Percentiles rank a stretch among this genome's conserved stretches.
Conservation (phyloP, 2,888 invertebrate species). For the Platycheirus albimanus region DNA sequence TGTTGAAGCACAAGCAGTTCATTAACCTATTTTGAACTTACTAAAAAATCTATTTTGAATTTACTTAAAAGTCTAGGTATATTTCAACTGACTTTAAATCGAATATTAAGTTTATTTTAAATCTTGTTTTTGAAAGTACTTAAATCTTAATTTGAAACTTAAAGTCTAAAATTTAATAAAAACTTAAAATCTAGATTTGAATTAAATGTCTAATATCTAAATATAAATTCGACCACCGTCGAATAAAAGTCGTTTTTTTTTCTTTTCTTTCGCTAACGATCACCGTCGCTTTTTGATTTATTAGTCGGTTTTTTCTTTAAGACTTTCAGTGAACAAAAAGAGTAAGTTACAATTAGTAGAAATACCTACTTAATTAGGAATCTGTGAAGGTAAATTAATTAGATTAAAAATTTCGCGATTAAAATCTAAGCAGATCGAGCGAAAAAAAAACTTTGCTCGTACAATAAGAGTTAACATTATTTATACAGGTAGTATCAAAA, state of each 20-base stretch:
- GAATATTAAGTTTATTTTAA: background rate
- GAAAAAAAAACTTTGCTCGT: too few relatives aligned
- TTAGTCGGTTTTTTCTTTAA: background rate
- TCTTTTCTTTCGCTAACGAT: background rate
- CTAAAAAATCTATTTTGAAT: too few relatives aligned
- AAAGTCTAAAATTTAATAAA: background rate
- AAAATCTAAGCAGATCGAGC: background rate
- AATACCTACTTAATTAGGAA: background rate
- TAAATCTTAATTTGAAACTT: background rate
- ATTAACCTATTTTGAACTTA: too few relatives aligned
- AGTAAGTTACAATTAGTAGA: background rate
- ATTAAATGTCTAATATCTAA: background rate
- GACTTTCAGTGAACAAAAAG: background rate
- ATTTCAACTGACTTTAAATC: background rate
- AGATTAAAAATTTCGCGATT: background rate
- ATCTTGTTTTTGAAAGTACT: background rate
- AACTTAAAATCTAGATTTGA: background rate
- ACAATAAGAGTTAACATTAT: too few relatives aligned
- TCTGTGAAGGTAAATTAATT: background rate
- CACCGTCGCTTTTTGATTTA: background rate
- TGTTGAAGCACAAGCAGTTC: too few relatives aligned
- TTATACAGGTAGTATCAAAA: too few relatives aligned
- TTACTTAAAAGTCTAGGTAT: too few relatives aligned
- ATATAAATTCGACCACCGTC: background rate
- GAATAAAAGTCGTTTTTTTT: background rate